Evolutionary conservation across 2,888 invertebrate species (phyloP).

Genomic region (Melolontha melolontha): DNA sequence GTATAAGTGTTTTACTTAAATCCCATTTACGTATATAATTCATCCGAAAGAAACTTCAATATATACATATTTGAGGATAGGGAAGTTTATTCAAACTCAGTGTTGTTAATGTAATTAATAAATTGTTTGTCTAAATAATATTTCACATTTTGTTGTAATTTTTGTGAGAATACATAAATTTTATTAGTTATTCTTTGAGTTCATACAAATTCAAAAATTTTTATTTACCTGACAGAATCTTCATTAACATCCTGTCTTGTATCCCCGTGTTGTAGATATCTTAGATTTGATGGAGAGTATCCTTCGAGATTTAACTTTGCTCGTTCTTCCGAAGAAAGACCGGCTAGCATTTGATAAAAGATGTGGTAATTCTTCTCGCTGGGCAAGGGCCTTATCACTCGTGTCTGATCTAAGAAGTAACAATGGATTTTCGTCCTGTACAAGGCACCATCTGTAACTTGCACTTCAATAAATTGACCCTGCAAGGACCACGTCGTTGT

Average conservation of each 20-base stretch:
- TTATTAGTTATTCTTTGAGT: too few species aligned
- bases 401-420: constrained; percentile 93
- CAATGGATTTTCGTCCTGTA: constrained; percentile 97
- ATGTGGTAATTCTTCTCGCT: constrained; percentile 97
- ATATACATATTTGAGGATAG: too few species aligned
- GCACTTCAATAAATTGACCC: constrained; percentile 97
- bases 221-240: constrained; percentile 70
- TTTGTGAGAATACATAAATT: background rate
- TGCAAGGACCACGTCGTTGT: constrained; percentile 61
- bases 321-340: constrained; percentile 87
- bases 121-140: too few species aligned
- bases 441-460: constrained; percentile 93
- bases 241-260: constrained; percentile 78
- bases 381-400: constrained; percentile 86
- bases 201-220: constrained; percentile 7
- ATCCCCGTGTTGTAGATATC: constrained; percentile 84
- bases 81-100: too few species aligned
- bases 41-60: too few species aligned
- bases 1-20: too few species aligned
- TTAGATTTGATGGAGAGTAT: constrained; percentile 83
- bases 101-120: too few species aligned
- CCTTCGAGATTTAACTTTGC: constrained; percentile 89
- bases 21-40: too few species aligned
- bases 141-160: too few species aligned
- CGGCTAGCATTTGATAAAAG: constrained; percentile 95